phyloP scores from a whole-genome alignment of 2,797 vertebrate species.

The Cyclopterus lumpus region DNA sequence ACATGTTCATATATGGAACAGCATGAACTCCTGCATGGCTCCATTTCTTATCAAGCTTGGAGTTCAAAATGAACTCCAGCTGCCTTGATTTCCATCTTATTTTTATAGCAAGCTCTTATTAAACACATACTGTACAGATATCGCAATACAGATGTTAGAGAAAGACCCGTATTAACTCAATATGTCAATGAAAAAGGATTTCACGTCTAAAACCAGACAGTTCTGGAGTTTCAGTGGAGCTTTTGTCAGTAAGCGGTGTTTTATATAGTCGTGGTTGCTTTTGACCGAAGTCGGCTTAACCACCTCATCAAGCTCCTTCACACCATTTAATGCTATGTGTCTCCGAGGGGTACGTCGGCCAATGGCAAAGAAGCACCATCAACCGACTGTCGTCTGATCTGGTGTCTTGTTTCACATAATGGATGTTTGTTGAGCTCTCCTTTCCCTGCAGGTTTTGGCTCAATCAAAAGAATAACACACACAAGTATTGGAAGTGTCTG shows the following conservation, averaged over 20 bases:
- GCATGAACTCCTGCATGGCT: constrained; percentile 12
- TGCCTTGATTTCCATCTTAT: constrained; percentile 34
- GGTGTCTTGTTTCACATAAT: constrained; percentile 69
- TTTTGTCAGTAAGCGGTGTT: constrained; percentile 40
- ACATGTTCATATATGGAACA: neutral
- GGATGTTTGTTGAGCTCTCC: constrained; percentile 63
- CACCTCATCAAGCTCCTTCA: constrained; percentile 43
- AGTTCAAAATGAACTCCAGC: constrained; percentile 38
- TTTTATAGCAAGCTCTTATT: constrained; percentile 12
- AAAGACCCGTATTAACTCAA: neutral
- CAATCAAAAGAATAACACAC: constrained; percentile 78
- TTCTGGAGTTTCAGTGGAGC: constrained; percentile 27
- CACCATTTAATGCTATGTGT: neutral
- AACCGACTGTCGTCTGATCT: constrained; percentile 63
- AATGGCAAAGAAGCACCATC: constrained; percentile 51
- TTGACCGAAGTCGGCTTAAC: constrained; percentile 35
- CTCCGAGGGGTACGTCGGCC: constrained; percentile 41
- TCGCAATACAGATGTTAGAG: neutral
- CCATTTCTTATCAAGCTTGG: constrained; percentile 16
- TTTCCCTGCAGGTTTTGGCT: constrained; percentile 67
- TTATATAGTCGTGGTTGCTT: constrained; percentile 36
- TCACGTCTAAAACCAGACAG: constrained; percentile 24
- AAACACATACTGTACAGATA: constrained; percentile 1
- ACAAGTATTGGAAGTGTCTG: constrained; percentile 85
- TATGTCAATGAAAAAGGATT: constrained; percentile 9